Conservation (phyloP, 2,797 vertebrate species). For the Carcharodon carcharias region DNA sequence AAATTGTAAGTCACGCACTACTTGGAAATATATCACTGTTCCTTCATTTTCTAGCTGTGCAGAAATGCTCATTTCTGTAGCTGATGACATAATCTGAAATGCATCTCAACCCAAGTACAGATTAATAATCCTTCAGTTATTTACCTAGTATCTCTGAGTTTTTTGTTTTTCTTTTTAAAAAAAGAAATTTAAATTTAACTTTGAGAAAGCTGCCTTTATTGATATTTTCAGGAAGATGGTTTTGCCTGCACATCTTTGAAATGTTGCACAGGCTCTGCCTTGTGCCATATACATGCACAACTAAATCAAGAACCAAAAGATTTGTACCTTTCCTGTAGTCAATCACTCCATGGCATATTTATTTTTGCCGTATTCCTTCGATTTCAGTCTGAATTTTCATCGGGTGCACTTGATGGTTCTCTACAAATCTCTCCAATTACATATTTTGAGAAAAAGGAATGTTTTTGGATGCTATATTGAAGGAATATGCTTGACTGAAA, state of each 20-base stretch:
- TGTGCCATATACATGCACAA: not conserved
- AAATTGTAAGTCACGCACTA: no score
- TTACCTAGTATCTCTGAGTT: not conserved
- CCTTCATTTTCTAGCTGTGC: not conserved
- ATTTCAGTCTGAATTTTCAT: conserved; percentile 21
- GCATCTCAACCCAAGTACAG: not conserved
- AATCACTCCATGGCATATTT: not conserved
- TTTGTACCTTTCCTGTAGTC: not conserved
- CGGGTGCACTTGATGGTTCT: not conserved
- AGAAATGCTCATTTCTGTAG: not conserved
- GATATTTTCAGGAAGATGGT: not conserved
- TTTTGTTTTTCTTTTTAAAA: not conserved
- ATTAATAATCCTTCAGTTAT: not conserved
- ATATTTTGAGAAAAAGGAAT: not conserved
- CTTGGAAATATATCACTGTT: not conserved
- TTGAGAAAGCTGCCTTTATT: not conserved
- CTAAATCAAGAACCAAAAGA: not conserved
- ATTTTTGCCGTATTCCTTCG: not conserved
- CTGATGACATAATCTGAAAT: not conserved
- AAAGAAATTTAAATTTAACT: not conserved
- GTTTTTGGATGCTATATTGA: not conserved
- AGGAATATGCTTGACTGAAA: not conserved
- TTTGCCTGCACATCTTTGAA: not conserved
- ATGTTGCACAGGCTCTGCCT: no score
- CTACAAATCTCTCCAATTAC: conserved; percentile 26